These are phyloP conservation scores for Drosophila busckii DNA, from an alignment of 1,140 invertebrate genomes.

Conservation along the genomic window DNA sequence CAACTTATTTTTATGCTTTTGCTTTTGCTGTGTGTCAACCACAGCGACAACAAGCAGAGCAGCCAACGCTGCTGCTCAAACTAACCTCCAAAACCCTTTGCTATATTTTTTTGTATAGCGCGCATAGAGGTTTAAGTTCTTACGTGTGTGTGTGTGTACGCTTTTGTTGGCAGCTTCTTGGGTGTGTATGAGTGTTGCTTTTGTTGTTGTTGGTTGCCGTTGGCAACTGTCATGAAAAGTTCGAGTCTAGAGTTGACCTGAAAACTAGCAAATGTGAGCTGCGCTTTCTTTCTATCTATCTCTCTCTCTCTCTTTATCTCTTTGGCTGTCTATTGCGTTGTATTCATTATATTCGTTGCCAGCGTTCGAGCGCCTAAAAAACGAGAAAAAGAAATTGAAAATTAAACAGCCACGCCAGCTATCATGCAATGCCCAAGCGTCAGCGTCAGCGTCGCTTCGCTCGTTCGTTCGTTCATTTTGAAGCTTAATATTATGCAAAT, in stretches of 20 bases:
- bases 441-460: constrained; percentile 14
- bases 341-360: constrained; percentile 14
- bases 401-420: constrained; percentile 8
- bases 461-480: constrained; percentile 8
- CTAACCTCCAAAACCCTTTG: not conserved
- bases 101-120: not conserved
- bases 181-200: constrained; percentile 9
- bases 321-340: constrained; percentile 9
- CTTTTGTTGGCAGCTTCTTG: constrained; percentile 60
- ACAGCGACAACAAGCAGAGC: constrained; percentile 32
- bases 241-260: constrained; percentile 64
- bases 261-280: constrained; percentile 44
- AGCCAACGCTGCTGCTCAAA: constrained; percentile 1
- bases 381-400: constrained; percentile 18
- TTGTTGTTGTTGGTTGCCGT: constrained; percentile 30
- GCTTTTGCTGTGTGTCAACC: constrained; percentile 61
- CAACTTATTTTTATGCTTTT: constrained; percentile 74
- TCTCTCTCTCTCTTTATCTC: constrained; percentile 11
- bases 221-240: constrained; percentile 67
- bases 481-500: constrained; percentile 17
- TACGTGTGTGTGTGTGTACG: no score
- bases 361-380: no score
- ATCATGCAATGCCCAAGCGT: not conserved
- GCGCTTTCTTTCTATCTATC: constrained; percentile 21
- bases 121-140: constrained; percentile 63